Conservation (phyloP, 2,797 vertebrate genomes). For the Spinibarbus caldwelli region DNA sequence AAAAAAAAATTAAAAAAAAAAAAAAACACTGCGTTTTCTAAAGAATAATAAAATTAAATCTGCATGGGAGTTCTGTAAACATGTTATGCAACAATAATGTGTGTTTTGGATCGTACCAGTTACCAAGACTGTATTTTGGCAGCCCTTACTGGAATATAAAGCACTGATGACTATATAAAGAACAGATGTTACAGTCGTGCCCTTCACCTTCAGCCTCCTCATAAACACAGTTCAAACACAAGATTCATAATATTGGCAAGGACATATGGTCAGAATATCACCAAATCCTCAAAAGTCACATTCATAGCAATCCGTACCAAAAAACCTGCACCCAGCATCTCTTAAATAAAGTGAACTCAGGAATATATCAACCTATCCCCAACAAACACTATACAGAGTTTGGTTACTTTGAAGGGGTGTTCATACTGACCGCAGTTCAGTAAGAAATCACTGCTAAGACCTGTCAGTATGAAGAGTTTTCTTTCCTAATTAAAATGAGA, state of each 20-base stretch:
- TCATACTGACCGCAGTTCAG: not conserved
- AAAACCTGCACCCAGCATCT: not conserved
- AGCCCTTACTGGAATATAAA: not conserved
- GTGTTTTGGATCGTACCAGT: constrained; percentile 23
- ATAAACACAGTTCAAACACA: not conserved
- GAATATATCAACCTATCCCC: not conserved
- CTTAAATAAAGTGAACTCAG: constrained; percentile 7
- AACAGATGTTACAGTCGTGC: constrained; percentile 23
- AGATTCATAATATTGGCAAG: constrained; percentile 10
- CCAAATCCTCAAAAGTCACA: not conserved
- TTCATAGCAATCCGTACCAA: constrained; percentile 5
- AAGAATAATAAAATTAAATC: not conserved
- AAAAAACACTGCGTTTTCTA: constrained; percentile 34
- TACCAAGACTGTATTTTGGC: constrained; percentile 11
- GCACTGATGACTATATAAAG: not conserved
- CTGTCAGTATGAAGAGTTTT: not conserved
- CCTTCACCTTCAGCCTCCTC: constrained; percentile 6
- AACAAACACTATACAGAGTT: constrained; percentile 3
- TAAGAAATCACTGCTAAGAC: not conserved
- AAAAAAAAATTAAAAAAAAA: constrained; percentile 35
- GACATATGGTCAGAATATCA: not conserved
- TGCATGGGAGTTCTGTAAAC: constrained; percentile 20
- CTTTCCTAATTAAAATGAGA: not conserved
- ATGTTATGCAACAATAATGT: constrained; percentile 21
- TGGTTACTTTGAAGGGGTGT: not conserved